Percentiles rank a stretch among this genome's conserved stretches.
Conservation (phyloP, 2,113 vertebrate genomes). For the Podilymbus podiceps region DNA sequence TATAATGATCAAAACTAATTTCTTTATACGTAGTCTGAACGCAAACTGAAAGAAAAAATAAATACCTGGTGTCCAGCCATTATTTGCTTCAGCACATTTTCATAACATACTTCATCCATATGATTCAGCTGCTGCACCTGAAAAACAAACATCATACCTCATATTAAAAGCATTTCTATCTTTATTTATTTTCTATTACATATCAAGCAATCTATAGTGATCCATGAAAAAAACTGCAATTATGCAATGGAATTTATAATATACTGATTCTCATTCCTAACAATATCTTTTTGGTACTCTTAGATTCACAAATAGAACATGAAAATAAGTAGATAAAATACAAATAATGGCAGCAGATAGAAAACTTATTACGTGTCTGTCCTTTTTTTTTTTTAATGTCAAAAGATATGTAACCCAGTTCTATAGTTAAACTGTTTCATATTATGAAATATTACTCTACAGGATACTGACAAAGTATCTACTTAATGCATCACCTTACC, state of each 20-base stretch:
- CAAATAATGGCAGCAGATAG: background rate
- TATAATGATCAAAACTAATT: background rate
- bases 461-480: background rate
- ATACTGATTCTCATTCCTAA: background rate
- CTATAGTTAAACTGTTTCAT: background rate
- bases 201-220: background rate
- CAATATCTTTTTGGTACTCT: background rate
- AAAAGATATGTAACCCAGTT: background rate
- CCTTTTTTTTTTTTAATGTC: background rate
- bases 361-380: background rate
- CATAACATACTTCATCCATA: slow-evolving; percentile 96
- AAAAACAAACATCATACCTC: background rate
- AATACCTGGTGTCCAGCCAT: slow-evolving; percentile 93
- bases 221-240: background rate
- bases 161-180: background rate
- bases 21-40: background rate
- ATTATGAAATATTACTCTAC: background rate
- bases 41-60: background rate
- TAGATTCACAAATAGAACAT: background rate
- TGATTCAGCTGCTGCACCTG: slow-evolving; percentile 95
- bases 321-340: background rate
- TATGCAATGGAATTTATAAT: background rate
- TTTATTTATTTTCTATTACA: background rate
- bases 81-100: slow-evolving; percentile 92
- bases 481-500: background rate